Evolutionary conservation across 1,140 invertebrate species (phyloP), one percentile per base, ranked within the genome.

Genomic region (Sipha flava): DNA sequence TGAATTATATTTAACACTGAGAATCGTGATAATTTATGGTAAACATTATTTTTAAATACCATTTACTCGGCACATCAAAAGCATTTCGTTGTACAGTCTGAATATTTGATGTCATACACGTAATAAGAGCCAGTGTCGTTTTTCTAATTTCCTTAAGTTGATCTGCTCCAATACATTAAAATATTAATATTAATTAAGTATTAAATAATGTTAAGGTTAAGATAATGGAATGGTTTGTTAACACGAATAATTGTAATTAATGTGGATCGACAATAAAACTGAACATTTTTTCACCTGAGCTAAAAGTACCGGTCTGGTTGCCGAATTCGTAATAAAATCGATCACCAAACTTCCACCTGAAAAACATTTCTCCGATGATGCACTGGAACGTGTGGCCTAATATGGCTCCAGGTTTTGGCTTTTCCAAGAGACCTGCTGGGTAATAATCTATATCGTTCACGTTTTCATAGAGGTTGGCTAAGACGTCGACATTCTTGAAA

Each of bases 371-470:
- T 0, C 90, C 92, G 1, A 98, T 86, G 72, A 98, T 93, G 83
- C 95, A 97, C 1, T 94, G 88, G 86, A 96, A 97, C 0, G 95
- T 97, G 2, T 95, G 96, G 0, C 96, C 96, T 1, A 92, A 87
- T 16, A 95, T 85, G 0, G 93, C 90, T 1, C 91, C 93, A 1
- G 89, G 87, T 0, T 96, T 87, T 0, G 92, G 91, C 52, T 91
- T 87, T 84, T 98, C 96, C 79, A 93, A 91, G 89, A 97, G 91
- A 66, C 93, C 95, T 18, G 92, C 96, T 1, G 94, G 91, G 84
- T 95, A 97, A n/a, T 97, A 87, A 84, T 98, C 96, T 79, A 98
- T 91, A 83, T 97, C 94, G 64, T 95, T 90, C 1, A 95, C 89
- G 68, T 90, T 87, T 62, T 90, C 86, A 84, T 94, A 94, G 9